Percentiles rank a stretch among this genome's conserved stretches.
phyloP scores from a whole-genome alignment of 2,113 vertebrate genomes.

The Nettapus auritus region DNA sequence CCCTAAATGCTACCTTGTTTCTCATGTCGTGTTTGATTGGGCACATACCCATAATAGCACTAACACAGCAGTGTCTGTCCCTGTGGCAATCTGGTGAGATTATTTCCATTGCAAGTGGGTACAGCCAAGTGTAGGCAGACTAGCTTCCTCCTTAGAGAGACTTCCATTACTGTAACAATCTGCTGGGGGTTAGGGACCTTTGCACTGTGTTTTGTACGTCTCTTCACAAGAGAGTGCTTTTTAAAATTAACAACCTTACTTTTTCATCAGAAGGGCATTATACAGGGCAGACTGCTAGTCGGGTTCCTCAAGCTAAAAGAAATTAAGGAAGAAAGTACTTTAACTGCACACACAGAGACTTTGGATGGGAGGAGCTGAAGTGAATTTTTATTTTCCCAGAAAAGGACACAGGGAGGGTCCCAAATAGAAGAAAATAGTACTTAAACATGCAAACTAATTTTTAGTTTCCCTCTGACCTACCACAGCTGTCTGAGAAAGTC shows the following conservation, averaged over 20 bases:
- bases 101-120: background rate
- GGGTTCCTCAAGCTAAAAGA: background rate
- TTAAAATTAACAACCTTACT: background rate
- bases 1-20: background rate
- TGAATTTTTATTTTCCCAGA: background rate
- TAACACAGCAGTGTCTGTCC: background rate
- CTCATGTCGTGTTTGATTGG: background rate
- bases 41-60: background rate
- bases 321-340: background rate
- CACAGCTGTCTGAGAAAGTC: conserved; percentile 70
- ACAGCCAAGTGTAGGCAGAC: background rate
- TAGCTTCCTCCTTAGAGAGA: background rate
- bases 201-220: background rate
- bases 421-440: background rate
- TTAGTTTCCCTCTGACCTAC: conserved; percentile 68
- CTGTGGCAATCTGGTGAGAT: background rate
- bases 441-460: background rate
- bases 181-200: background rate
- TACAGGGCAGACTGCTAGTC: background rate
- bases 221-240: background rate
- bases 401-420: background rate
- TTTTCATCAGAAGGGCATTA: background rate
- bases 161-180: background rate
- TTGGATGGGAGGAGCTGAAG: background rate
- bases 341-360: background rate